Base-by-base conservation (phyloP, 2,113 vertebrate species). In the Pedetes capensis region DNA sequence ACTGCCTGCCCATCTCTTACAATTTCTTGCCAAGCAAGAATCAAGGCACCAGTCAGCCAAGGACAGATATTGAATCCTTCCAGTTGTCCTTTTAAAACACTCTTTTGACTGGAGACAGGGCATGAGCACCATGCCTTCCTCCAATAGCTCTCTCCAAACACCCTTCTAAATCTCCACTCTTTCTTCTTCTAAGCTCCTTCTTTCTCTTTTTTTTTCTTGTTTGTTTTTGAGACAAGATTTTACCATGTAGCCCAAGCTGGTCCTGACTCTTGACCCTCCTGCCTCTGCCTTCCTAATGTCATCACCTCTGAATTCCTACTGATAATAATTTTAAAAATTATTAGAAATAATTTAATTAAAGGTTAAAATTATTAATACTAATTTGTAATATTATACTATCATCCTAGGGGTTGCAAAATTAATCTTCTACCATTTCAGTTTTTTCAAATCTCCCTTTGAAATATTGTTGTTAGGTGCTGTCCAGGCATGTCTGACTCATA, bases 391-490 rank as follows among this genome's bases (percentile, higher is more conserved):
- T n/a, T n/a, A n/a, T n/a, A n/a, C 5, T 95, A 8, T 72, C 18
- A 91, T 82, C 55, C 93, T 22, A 83, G 53, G n/a, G 14, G 3
- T 51, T 79, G 42, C 18, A 64, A 63, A 87, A 63, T 63, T 75
- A 63, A n/a, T 55, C 87, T 93, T 37, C 34, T 85, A 8, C 29
- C 51, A 88, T 82, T 10, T 23, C 68, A 23, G 8, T 11, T 76
- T 94, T 94, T 88, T 34, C 6, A 53, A 93, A 91, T 44, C 59
- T 90, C 74, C 55, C 23, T 95, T 83, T 39, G 17, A 91, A 91
- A 37, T 59, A n/a, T n/a, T n/a, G n/a, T n/a, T n/a, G n/a, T n/a
- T n/a, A n/a, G n/a, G n/a, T n/a, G n/a, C n/a, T n/a, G n/a, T n/a
- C n/a, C n/a, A n/a, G n/a, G n/a, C n/a, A n/a, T n/a, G n/a, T n/a